Percentiles rank a stretch among this genome's conserved stretches.
phyloP scores from a whole-genome alignment of 2,888 invertebrate species.

The Volucella inanis region DNA sequence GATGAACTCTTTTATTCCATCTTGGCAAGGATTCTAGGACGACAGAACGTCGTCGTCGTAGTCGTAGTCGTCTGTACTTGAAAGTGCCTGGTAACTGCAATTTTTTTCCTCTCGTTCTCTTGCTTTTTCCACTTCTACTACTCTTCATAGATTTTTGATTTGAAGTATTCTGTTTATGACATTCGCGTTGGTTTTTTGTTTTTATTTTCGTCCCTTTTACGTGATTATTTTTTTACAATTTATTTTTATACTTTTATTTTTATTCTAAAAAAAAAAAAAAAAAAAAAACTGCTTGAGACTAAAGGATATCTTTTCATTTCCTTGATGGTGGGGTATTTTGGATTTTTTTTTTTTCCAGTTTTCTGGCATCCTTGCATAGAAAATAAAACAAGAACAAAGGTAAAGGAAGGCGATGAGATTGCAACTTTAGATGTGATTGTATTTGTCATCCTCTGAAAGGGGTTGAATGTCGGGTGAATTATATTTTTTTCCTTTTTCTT shows the following conservation, averaged over 20 bases:
- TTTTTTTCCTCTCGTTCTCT: constrained; percentile 27
- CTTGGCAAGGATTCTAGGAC: constrained; percentile 40
- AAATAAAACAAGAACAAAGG: constrained; percentile 38
- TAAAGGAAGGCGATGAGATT: constrained; percentile 46
- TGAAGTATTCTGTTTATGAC: constrained; percentile 72
- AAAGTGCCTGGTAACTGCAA: constrained; percentile 73
- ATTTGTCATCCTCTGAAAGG: constrained; percentile 55
- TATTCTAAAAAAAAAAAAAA: not conserved
- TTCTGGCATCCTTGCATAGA: constrained; percentile 50
- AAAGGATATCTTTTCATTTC: constrained; percentile 71
- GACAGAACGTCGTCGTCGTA: constrained; percentile 11
- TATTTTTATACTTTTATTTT: constrained; percentile 23
- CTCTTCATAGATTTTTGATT: constrained; percentile 64
- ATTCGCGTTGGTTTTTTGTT: constrained; percentile 49
- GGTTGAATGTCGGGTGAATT: constrained; percentile 60
- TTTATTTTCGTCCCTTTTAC: constrained; percentile 31
- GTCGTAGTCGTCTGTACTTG: constrained; percentile 57
- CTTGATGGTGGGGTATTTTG: constrained; percentile 54
- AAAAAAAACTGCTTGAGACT: constrained; percentile 42
- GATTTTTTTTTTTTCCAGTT: constrained; percentile 13
- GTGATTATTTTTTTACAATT: constrained; percentile 38
- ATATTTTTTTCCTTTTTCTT: not conserved
- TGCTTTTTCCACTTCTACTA: constrained; percentile 13
- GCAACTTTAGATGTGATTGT: constrained; percentile 59
- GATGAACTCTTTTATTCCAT: constrained; percentile 61